phyloP scores from a whole-genome alignment of 2,113 vertebrate genomes.

The Mungos mungo region DNA sequence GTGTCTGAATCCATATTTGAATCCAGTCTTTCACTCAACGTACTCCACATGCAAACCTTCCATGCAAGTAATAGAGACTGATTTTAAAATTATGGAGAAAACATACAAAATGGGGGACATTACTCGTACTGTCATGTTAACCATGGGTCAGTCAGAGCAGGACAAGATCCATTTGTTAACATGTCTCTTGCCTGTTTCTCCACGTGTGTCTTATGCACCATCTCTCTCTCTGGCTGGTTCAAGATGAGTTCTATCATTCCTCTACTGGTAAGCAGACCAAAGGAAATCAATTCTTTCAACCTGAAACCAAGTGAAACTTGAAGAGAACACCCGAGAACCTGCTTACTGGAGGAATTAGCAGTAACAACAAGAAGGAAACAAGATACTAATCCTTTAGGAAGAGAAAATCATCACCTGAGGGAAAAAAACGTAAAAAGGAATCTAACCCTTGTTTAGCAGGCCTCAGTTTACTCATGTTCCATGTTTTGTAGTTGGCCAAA shows the following conservation, averaged over 20 bases:
- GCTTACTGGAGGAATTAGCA: neutral
- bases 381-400: neutral
- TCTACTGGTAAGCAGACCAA: neutral
- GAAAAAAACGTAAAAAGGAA: neutral
- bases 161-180: neutral
- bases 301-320: neutral
- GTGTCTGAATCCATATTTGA: neutral
- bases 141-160: neutral
- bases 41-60: neutral
- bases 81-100: neutral
- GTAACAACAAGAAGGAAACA: neutral
- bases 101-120: neutral
- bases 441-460: neutral
- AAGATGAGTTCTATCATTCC: neutral
- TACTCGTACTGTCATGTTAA: neutral
- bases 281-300: neutral
- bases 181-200: neutral
- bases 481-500: neutral
- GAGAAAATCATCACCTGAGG: neutral
- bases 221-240: neutral
- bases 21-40: neutral
- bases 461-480: neutral
- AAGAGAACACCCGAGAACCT: neutral
- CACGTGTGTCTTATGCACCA: neutral
- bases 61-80: neutral